Percentiles rank a stretch among this genome's conserved stretches.
Evolutionary conservation across 2,888 invertebrate species (phyloP).

Genomic region (Tanypteryx hageni): DNA sequence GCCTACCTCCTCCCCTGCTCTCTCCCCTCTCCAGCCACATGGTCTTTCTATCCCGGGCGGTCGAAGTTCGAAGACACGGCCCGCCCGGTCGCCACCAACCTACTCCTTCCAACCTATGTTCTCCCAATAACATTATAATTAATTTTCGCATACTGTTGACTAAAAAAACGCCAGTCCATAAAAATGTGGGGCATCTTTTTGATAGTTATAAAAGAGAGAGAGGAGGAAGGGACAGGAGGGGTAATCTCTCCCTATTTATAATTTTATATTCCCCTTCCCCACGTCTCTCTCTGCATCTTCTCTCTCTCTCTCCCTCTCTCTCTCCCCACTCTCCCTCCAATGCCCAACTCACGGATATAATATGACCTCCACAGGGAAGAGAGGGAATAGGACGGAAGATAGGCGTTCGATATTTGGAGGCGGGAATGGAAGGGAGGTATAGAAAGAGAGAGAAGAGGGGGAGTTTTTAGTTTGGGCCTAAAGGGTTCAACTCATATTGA

Average conservation of each 20-base stretch:
- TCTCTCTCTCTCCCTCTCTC: not conserved
- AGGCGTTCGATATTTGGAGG: not conserved
- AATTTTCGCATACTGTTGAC: conserved; percentile 62
- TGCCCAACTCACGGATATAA: too few relatives aligned
- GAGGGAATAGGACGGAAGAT: not conserved
- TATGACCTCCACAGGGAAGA: too few relatives aligned
- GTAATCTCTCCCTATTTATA: conserved; percentile 50
- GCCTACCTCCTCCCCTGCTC: too few relatives aligned
- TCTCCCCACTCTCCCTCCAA: not conserved
- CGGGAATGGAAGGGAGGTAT: not conserved
- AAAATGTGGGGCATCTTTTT: conserved; percentile 64
- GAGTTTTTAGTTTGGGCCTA: not conserved
- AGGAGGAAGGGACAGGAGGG: not conserved
- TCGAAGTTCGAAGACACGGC: too few relatives aligned
- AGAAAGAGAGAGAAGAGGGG: not conserved
- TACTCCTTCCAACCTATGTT: conserved; percentile 57
- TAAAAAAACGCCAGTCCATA: conserved; percentile 62
- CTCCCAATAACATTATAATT: conserved; percentile 64
- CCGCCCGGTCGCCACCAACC: not conserved
- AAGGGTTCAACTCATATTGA: not conserved
- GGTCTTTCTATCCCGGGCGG: too few relatives aligned
- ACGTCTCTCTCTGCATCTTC: not conserved
- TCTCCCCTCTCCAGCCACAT: too few relatives aligned
- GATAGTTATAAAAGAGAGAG: conserved; percentile 60
- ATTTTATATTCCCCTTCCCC: conserved; percentile 53